Percentiles rank a stretch among this genome's conserved stretches.
phyloP scores from a whole-genome alignment of 2,113 vertebrate genomes.

The Melierax canorus region DNA sequence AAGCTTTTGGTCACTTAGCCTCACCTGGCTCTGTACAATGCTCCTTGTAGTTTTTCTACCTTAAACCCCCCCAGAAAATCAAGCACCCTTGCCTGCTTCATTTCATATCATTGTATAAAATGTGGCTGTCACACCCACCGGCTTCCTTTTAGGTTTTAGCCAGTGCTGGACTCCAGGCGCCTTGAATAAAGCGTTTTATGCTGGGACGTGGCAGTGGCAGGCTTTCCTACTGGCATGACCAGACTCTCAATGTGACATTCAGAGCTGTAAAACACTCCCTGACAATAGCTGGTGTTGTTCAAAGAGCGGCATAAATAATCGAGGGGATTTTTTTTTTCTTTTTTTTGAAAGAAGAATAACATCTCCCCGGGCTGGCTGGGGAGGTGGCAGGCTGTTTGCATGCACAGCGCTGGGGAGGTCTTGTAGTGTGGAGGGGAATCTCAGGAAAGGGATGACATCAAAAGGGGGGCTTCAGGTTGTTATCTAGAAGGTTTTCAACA shows the following conservation, averaged over 20 bases:
- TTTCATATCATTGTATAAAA: neutral
- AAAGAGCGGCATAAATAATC: conserved; percentile 8
- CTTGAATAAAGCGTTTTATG: neutral
- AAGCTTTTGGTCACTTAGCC: neutral
- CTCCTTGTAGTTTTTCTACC: neutral
- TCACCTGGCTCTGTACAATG: neutral
- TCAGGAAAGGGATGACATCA: neutral
- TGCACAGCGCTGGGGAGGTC: neutral
- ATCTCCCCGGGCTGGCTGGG: neutral
- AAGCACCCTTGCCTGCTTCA: neutral
- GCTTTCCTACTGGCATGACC: conserved; percentile 38
- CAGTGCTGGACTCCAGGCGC: neutral
- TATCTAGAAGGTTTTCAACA: neutral
- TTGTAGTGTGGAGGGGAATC: neutral
- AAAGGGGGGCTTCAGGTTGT: neutral
- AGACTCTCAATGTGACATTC: conserved; percentile 59
- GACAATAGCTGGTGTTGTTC: conserved; percentile 58
- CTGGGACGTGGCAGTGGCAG: conserved; percentile 27
- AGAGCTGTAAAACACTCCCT: conserved; percentile 30
- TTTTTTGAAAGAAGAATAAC: neutral
- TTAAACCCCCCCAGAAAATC: neutral
- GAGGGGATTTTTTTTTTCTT: neutral
- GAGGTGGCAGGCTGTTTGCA: neutral
- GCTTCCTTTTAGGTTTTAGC: conserved; percentile 26
- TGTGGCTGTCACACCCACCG: neutral